Conservation (phyloP, 2,888 invertebrate species). For the Griposia aprilina region DNA sequence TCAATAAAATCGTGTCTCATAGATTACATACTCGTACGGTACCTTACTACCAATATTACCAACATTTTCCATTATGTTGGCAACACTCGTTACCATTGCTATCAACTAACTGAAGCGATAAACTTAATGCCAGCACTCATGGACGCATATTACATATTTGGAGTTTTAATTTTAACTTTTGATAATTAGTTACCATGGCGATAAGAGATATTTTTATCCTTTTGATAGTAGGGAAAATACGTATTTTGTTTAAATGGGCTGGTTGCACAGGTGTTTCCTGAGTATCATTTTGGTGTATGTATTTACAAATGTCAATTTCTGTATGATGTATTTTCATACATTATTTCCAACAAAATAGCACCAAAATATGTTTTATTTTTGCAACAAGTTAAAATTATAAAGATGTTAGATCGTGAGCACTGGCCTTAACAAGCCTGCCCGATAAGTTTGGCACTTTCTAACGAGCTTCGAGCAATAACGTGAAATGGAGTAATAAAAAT, state of each 20-base stretch:
- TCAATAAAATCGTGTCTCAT: slow-evolving; percentile 87
- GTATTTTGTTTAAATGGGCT: not conserved
- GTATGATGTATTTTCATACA: not conserved
- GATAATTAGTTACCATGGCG: not conserved
- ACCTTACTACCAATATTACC: slow-evolving; percentile 49
- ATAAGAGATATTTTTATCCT: slow-evolving; percentile 5
- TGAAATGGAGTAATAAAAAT: slow-evolving; percentile 75
- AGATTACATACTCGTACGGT: slow-evolving; percentile 71
- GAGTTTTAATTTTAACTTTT: slow-evolving; percentile 6
- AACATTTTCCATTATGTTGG: slow-evolving; percentile 63
- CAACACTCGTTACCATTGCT: slow-evolving; percentile 65
- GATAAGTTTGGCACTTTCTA: slow-evolving; percentile 78
- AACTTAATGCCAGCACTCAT: slow-evolving; percentile 61
- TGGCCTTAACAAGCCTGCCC: slow-evolving; percentile 57
- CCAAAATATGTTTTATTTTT: not conserved
- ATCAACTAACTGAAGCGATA: slow-evolving; percentile 69
- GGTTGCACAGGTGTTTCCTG: not conserved
- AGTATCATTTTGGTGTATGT: not conserved
- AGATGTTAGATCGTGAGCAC: slow-evolving; percentile 42
- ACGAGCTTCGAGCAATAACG: slow-evolving; percentile 80
- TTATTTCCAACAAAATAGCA: not conserved
- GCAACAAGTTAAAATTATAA: not conserved
- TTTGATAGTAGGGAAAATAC: not conserved
- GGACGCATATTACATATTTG: slow-evolving; percentile 31
- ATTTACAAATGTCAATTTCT: not conserved